Percentiles rank a stretch among this genome's conserved stretches.
These are phyloP conservation scores for Pseudomugil gertrudae DNA, from an alignment of 2,797 vertebrate genomes.

Conservation along the genomic window DNA sequence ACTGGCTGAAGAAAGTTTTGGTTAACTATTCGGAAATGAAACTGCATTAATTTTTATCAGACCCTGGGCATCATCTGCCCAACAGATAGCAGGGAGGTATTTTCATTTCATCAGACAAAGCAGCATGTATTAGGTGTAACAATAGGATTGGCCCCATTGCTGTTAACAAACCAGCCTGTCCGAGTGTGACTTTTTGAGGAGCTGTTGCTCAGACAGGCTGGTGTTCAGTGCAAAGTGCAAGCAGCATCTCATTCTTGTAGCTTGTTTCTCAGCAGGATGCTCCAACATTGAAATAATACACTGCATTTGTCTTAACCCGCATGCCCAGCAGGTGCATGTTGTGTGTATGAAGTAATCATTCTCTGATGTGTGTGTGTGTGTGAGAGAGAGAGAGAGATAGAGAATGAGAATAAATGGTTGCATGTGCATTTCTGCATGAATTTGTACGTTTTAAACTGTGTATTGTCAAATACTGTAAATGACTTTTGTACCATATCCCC, in stretches of 20 bases:
- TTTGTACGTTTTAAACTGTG: constrained; percentile 37
- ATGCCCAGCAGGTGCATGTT: constrained; percentile 37
- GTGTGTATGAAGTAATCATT: constrained; percentile 56
- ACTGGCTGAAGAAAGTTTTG: constrained; percentile 10
- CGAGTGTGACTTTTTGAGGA: constrained; percentile 4
- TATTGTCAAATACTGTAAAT: constrained; percentile 67
- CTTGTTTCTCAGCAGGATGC: constrained; percentile 31
- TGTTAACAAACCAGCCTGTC: constrained; percentile 29
- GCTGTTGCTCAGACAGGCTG: background rate
- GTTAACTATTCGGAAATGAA: constrained; percentile 4
- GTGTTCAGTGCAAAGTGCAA: constrained; percentile 26
- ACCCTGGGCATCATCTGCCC: constrained; percentile 59
- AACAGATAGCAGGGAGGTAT: constrained; percentile 43
- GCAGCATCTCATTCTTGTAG: constrained; percentile 23
- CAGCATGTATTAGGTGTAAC: constrained; percentile 12
- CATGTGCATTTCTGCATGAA: constrained; percentile 25
- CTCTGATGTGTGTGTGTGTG: constrained; percentile 3
- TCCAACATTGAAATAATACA: constrained; percentile 37
- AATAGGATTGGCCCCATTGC: constrained; percentile 21
- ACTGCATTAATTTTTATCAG: constrained; percentile 31
- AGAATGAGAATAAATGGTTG: background rate
- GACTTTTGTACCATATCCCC: constrained; percentile 69
- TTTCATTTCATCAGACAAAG: constrained; percentile 19
- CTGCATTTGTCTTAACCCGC: constrained; percentile 33
- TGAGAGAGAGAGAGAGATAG: no score